Evolutionary conservation across 2,113 vertebrate genomes (phyloP).

Genomic region (Atrichornis clamosus): DNA sequence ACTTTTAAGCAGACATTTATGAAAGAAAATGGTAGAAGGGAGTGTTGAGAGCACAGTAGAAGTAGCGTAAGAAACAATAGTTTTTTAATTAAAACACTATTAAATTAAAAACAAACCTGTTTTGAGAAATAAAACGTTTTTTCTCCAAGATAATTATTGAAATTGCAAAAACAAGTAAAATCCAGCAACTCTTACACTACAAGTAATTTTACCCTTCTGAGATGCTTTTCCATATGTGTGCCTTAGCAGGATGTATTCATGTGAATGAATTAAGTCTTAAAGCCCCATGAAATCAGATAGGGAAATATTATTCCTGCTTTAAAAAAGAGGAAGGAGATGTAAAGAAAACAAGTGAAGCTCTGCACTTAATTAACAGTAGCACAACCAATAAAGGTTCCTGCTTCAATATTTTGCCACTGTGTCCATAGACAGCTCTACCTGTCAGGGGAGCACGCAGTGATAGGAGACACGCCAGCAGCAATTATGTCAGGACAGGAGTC

Average conservation of each 20-base stretch:
- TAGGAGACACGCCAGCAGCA: neutral
- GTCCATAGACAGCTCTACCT: neutral
- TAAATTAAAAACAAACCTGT: too few relatives aligned
- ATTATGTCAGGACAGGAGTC: neutral
- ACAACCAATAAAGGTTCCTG: neutral
- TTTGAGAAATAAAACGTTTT: neutral
- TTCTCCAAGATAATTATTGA: neutral
- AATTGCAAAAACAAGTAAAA: neutral
- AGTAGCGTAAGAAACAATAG: neutral
- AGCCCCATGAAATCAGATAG: neutral
- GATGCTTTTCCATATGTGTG: neutral
- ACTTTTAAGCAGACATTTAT: neutral
- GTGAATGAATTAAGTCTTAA: neutral
- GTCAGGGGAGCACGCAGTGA: neutral
- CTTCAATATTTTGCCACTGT: neutral
- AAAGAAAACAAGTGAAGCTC: neutral
- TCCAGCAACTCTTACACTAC: neutral
- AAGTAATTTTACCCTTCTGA: neutral
- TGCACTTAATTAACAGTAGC: neutral
- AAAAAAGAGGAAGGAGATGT: neutral
- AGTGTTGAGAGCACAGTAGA: neutral
- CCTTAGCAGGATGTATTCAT: neutral
- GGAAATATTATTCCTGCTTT: neutral
- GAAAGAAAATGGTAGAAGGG: neutral
- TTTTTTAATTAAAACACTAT: neutral